Percentiles rank a stretch among this genome's conserved stretches.
These are phyloP conservation scores for Adrianichthys oophorus DNA, from an alignment of 2,797 vertebrate species.

Conservation along the genomic window DNA sequence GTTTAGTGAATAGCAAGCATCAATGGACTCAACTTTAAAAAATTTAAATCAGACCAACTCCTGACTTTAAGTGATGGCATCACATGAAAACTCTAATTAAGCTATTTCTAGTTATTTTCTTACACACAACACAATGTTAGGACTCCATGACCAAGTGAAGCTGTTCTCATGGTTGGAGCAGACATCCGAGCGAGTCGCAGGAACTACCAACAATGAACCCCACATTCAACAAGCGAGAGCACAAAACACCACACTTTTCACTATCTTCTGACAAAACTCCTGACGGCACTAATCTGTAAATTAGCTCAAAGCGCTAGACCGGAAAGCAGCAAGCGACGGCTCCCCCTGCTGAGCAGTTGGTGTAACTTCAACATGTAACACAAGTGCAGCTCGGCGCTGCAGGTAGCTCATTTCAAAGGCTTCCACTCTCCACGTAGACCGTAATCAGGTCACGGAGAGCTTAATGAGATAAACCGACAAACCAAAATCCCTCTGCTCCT, in stretches of 20 bases:
- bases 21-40: not conserved
- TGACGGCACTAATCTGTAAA: conserved; percentile 27
- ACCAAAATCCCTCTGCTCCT: not conserved
- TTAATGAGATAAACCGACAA: not conserved
- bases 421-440: conserved; percentile 12
- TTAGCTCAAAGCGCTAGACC: conserved; percentile 46
- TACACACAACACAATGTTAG: conserved; percentile 42
- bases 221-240: conserved; percentile 51
- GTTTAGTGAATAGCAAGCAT: not conserved
- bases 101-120: conserved; percentile 1
- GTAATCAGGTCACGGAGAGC: conserved; percentile 34
- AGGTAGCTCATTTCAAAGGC: conserved; percentile 23
- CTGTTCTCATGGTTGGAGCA: too few species aligned
- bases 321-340: conserved; percentile 13
- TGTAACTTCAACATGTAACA: conserved; percentile 15
- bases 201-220: conserved; percentile 33
- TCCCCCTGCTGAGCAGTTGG: conserved; percentile 12
- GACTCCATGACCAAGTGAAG: not conserved
- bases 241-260: conserved; percentile 15
- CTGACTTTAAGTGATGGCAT: conserved; percentile 8
- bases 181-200: too few species aligned
- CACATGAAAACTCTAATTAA: conserved; percentile 2
- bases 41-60: conserved; percentile 1
- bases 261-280: conserved; percentile 14
- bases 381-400: conserved; percentile 15